These are phyloP conservation scores for Nannoperca obscura DNA, from an alignment of 2,797 vertebrate species.

Conservation along the genomic window DNA sequence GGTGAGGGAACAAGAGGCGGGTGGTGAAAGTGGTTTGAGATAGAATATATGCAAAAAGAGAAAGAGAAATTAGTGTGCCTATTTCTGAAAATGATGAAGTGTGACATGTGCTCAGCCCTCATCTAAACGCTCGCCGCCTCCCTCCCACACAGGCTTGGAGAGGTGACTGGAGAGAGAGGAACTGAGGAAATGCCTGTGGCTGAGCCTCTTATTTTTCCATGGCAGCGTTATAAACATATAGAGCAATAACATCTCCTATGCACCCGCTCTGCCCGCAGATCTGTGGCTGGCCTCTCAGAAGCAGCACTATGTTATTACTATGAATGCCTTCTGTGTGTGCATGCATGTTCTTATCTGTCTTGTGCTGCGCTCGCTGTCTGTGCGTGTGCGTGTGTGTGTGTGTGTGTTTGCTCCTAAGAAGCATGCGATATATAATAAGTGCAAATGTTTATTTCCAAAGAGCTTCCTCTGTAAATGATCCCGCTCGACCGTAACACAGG, in stretches of 20 bases:
- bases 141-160: conserved; percentile 51
- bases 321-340: conserved; percentile 62
- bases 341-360: conserved; percentile 47
- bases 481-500: conserved; percentile 45
- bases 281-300: conserved; percentile 64
- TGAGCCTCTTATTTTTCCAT: conserved; percentile 72
- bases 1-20: conserved; percentile 28
- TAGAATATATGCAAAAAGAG: conserved; percentile 21
- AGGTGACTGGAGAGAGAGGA: conserved; percentile 52
- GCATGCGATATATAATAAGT: conserved; percentile 46
- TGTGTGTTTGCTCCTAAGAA: neutral
- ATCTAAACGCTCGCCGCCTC: conserved; percentile 34
- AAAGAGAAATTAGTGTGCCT: conserved; percentile 35
- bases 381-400: neutral
- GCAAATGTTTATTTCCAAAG: conserved; percentile 67
- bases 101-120: conserved; percentile 54
- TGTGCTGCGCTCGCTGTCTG: conserved; percentile 12
- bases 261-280: conserved; percentile 54
- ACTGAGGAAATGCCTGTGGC: conserved; percentile 77
- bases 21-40: conserved; percentile 16
- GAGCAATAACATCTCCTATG: conserved; percentile 66
- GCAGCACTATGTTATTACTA: conserved; percentile 65
- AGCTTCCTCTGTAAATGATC: conserved; percentile 61
- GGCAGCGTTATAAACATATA: conserved; percentile 78
- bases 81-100: conserved; percentile 61